Conservation (phyloP, 2,888 invertebrate species). For the Minunthozetes semirufus region DNA sequence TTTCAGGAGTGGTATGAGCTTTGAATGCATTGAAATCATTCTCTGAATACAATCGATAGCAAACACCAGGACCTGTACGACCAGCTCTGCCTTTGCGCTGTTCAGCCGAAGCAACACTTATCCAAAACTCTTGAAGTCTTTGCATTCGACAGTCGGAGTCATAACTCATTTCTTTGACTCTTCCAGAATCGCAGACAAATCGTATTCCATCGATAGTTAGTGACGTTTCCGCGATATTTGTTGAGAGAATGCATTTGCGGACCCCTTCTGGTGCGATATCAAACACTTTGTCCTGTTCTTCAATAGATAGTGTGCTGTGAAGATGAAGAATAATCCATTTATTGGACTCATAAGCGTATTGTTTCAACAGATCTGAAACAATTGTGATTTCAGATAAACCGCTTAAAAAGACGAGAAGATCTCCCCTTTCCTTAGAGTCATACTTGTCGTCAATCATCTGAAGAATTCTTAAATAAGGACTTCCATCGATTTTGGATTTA, state of each 20-base stretch:
- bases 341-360: constrained; percentile 66
- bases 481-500: constrained; percentile 77
- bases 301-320: constrained; percentile 83
- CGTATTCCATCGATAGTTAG: constrained; percentile 96
- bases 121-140: constrained; percentile 84
- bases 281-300: constrained; percentile 94
- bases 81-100: constrained; percentile 88
- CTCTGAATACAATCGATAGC: constrained; percentile 80
- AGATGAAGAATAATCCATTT: constrained; percentile 88
- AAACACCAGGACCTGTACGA: constrained; percentile 77
- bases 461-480: constrained; percentile 84
- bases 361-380: constrained; percentile 74
- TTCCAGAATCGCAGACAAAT: constrained; percentile 95
- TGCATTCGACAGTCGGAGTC: constrained; percentile 85
- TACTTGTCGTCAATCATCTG: constrained; percentile 86
- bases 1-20: constrained; percentile 82
- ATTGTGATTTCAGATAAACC: constrained; percentile 86
- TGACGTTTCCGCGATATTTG: constrained; percentile 98
- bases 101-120: constrained; percentile 94
- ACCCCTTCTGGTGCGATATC: constrained; percentile 90
- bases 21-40: constrained; percentile 71
- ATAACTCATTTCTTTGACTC: constrained; percentile 95
- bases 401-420: constrained; percentile 87
- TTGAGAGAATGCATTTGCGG: constrained; percentile 92
- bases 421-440: constrained; percentile 76